These are phyloP conservation scores for Corythoichthys intestinalis DNA, from an alignment of 2,113 vertebrate species.

Conservation along the genomic window DNA sequence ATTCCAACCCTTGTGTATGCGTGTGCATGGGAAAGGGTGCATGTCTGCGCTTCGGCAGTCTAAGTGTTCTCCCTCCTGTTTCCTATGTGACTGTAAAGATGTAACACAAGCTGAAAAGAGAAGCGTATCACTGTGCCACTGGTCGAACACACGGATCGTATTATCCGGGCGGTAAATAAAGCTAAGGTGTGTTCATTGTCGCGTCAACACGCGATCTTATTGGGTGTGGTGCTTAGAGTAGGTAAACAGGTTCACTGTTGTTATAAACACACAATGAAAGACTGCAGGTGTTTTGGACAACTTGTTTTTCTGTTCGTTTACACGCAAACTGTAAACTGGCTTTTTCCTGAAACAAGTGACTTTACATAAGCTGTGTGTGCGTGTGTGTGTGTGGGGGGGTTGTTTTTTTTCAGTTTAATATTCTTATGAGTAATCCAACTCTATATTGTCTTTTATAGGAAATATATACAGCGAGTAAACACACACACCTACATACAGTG, in stretches of 20 bases:
- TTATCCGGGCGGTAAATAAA: not conserved
- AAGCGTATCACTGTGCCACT: not conserved
- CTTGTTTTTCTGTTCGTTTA: not conserved
- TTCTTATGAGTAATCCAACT: not conserved
- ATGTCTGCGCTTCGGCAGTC: not conserved
- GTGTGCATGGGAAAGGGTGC: not conserved
- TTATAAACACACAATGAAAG: not conserved
- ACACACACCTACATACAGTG: too few relatives aligned
- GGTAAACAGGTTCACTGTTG: conserved; percentile 1
- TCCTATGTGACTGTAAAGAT: not conserved
- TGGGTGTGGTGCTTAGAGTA: not conserved
- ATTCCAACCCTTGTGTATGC: not conserved
- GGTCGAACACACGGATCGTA: not conserved
- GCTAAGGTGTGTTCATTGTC: not conserved
- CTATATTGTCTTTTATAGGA: not conserved
- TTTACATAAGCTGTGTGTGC: not conserved
- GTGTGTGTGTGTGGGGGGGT: too few relatives aligned
- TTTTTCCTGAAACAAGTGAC: not conserved
- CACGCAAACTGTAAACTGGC: not conserved
- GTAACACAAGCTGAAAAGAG: not conserved
- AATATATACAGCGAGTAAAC: too few relatives aligned
- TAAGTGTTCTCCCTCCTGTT: not conserved
- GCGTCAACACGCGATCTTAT: not conserved
- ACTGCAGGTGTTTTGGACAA: not conserved
- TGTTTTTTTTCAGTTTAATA: not conserved